Percentiles rank a stretch among this genome's conserved stretches.
Conservation (phyloP, 2,797 vertebrate genomes). For the Pogoniulus pusillus region DNA sequence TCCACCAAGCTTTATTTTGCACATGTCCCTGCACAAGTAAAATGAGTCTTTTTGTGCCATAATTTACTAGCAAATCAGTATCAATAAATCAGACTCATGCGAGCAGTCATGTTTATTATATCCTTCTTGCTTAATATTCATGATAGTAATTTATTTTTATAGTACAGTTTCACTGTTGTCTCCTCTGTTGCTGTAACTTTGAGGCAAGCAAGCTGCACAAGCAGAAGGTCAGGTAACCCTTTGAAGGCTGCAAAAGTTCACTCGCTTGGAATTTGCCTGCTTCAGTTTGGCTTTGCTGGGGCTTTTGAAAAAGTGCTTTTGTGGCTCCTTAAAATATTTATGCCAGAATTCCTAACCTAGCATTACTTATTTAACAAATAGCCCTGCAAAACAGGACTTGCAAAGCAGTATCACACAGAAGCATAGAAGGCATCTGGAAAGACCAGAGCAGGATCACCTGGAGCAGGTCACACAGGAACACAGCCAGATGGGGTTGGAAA, state of each 20-base stretch:
- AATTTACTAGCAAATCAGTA: conserved; percentile 90
- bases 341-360: conserved; percentile 18
- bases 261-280: conserved; percentile 31
- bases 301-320: background rate
- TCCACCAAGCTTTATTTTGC: conserved; percentile 80
- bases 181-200: conserved; percentile 71
- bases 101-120: conserved; percentile 90
- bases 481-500: no score
- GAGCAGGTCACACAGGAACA: no score
- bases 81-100: conserved; percentile 97
- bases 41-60: conserved; percentile 81
- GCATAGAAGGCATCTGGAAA: no score
- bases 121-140: conserved; percentile 91
- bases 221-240: conserved; percentile 77
- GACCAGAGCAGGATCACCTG: no score
- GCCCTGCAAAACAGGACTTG: background rate
- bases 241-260: conserved; percentile 72
- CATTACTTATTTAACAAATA: conserved; percentile 57
- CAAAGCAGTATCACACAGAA: background rate
- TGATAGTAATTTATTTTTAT: conserved; percentile 90
- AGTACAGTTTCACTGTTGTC: conserved; percentile 81
- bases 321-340: conserved; percentile 54
- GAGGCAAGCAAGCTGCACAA: conserved; percentile 73
- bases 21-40: conserved; percentile 75
- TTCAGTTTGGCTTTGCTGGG: background rate